Evolutionary conservation across 2,113 vertebrate species (phyloP), one percentile per base, ranked within the genome.

Genomic region (Silurus meridionalis): DNA sequence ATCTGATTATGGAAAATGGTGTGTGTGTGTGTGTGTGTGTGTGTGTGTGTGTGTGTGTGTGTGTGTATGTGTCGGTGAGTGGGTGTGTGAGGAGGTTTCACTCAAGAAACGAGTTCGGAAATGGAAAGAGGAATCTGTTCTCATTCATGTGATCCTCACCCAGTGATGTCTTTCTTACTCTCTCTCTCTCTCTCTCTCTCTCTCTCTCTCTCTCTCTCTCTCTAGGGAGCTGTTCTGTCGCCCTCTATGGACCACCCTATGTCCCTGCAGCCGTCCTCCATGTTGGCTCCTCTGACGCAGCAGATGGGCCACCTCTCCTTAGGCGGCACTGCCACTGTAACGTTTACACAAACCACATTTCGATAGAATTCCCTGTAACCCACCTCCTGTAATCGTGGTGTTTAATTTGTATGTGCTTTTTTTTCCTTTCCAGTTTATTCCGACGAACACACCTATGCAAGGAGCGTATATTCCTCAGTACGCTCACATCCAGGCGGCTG

Each of bases 291-390:
- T 89, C 91, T 97, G 92, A 95, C 97, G 88, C 98, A 99, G 95
- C 98, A 99, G 94, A 99, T 99, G 97, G 97, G 97, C 95, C 98
- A 99, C 87, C 96, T 99, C 93, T 98, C 98, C 67, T 90, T 99
- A 94, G 97, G 97, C 92, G 97, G 96, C 95, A 96, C 95, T 90
- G 96, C 96, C 95, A 95, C 95, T 88, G 97, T 98, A 95, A 91
- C 97, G 37, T 53, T 67, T 25, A 72, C 57, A 80, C 48, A 50
- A 57, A 46, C 55, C 46, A 17, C 75, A 66, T 53, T 37, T 37
- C 37, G 37, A 37, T 37, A 37, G 37, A 37, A 37, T 2, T 37
- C 37, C 37, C 37, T 2, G 37, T 37, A 37, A 37, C 37, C 1
- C 37, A 3, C 37, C 37, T 37, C 37, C 37, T 78, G 5, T 21